Percentiles rank a stretch among this genome's conserved stretches.
phyloP scores from a whole-genome alignment of 2,113 vertebrate species.

The Anoura caudifer region DNA sequence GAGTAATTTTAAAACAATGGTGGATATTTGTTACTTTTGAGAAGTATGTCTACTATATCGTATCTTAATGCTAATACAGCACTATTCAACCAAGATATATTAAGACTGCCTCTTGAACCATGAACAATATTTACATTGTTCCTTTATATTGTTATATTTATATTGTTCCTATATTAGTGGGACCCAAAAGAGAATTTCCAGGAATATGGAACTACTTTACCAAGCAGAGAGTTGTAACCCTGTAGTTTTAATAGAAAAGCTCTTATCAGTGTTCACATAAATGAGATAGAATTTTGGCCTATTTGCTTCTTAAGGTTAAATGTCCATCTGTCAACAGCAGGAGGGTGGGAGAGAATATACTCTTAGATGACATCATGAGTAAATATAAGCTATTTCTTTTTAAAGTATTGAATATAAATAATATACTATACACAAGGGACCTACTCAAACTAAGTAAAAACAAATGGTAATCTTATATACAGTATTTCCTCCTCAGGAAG shows the following conservation, averaged over 20 bases:
- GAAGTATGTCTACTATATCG: background rate
- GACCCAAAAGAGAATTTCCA: background rate
- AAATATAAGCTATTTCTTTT: slow-evolving; percentile 26
- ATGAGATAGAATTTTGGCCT: background rate
- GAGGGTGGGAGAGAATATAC: background rate
- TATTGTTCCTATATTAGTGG: background rate
- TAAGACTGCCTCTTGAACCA: background rate
- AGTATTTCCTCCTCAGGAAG: background rate
- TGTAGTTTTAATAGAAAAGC: background rate
- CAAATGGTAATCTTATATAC: background rate
- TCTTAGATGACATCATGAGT: background rate
- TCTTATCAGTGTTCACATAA: background rate
- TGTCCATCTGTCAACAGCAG: background rate
- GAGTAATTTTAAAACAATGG: background rate
- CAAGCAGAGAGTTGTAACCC: background rate
- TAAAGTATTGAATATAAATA: background rate
- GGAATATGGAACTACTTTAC: background rate
- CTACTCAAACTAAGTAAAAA: slow-evolving; percentile 22
- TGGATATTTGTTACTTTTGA: background rate
- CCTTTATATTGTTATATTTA: background rate
- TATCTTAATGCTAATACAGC: background rate
- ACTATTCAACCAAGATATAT: background rate
- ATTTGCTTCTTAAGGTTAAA: slow-evolving; percentile 31
- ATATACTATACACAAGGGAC: background rate
- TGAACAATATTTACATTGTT: background rate